Percentiles rank a stretch among this genome's conserved stretches.
These are phyloP conservation scores for Gouania willdenowi DNA, from an alignment of 2,797 vertebrate species.

Conservation along the genomic window DNA sequence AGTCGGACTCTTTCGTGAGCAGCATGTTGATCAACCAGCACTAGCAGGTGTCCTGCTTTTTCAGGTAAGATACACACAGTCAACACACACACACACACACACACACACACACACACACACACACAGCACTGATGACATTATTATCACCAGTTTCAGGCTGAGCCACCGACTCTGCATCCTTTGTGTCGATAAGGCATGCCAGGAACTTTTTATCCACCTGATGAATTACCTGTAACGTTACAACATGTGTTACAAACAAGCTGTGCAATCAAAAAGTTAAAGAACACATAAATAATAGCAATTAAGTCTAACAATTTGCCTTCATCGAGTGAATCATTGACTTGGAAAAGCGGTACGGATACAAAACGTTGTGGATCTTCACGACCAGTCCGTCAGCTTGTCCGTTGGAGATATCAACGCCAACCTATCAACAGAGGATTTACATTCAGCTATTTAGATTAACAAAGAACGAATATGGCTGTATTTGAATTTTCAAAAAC, in stretches of 20 bases:
- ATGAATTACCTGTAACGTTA: constrained; percentile 84
- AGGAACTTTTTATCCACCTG: constrained; percentile 99
- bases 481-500: background rate
- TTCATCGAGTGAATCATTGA: constrained; percentile 94
- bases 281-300: background rate
- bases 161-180: constrained; percentile 44
- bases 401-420: constrained; percentile 82
- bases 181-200: constrained; percentile 88
- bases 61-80: background rate
- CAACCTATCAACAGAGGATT: constrained; percentile 73
- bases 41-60: constrained; percentile 83
- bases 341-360: constrained; percentile 95
- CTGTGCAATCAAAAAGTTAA: background rate
- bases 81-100: background rate
- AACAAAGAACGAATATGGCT: too few species aligned
- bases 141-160: constrained; percentile 51
- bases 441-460: too few species aligned
- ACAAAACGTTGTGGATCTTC: constrained; percentile 93
- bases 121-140: too few species aligned
- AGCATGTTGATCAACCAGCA: constrained; percentile 96
- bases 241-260: background rate
- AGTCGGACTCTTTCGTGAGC: constrained; percentile 93
- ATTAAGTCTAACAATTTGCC: constrained; percentile 66
- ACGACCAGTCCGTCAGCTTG: constrained; percentile 86
- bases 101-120: too few species aligned